Conservation (phyloP, 2,888 invertebrate genomes). For the Subacronicta megacephala region DNA sequence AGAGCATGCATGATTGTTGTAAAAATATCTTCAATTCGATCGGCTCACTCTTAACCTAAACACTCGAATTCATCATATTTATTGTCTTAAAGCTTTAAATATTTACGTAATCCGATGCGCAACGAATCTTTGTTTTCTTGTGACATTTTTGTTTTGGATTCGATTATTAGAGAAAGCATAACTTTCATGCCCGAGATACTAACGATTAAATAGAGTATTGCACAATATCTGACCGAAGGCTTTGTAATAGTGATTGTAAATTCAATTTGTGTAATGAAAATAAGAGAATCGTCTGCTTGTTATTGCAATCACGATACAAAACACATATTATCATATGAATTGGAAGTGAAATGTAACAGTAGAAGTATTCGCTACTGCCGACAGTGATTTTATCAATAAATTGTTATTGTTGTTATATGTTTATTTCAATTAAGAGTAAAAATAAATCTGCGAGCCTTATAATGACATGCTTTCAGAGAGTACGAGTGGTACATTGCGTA, state of each 20-base stretch:
- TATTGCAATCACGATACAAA: slow-evolving; percentile 47
- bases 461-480: slow-evolving; percentile 32
- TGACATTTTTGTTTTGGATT: slow-evolving; percentile 61
- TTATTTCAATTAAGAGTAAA: slow-evolving; percentile 15
- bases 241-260: slow-evolving; percentile 56
- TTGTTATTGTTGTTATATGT: slow-evolving; percentile 16
- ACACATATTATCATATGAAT: slow-evolving; percentile 45
- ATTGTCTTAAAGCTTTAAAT: slow-evolving; percentile 58
- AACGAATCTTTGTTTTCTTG: slow-evolving; percentile 58
- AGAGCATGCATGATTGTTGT: slow-evolving; percentile 20
- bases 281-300: slow-evolving; percentile 41
- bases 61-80: slow-evolving; percentile 38
- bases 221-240: slow-evolving; percentile 62
- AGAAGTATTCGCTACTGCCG: slow-evolving; percentile 26
- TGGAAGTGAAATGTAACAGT: slow-evolving; percentile 48
- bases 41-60: slow-evolving; percentile 13
- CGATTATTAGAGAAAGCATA: slow-evolving; percentile 62
- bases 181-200: slow-evolving; percentile 66
- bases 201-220: slow-evolving; percentile 68
- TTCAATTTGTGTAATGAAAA: slow-evolving; percentile 62
- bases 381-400: slow-evolving; percentile 41
- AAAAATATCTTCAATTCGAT: slow-evolving; percentile 18
- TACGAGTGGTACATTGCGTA: slow-evolving; percentile 48
- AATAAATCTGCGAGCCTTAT: not conserved
- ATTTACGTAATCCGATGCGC: slow-evolving; percentile 59